Percentiles rank a stretch among this genome's conserved stretches.
These are phyloP conservation scores for Ruditapes philippinarum DNA, from an alignment of 1,140 invertebrate genomes.

Conservation along the genomic window DNA sequence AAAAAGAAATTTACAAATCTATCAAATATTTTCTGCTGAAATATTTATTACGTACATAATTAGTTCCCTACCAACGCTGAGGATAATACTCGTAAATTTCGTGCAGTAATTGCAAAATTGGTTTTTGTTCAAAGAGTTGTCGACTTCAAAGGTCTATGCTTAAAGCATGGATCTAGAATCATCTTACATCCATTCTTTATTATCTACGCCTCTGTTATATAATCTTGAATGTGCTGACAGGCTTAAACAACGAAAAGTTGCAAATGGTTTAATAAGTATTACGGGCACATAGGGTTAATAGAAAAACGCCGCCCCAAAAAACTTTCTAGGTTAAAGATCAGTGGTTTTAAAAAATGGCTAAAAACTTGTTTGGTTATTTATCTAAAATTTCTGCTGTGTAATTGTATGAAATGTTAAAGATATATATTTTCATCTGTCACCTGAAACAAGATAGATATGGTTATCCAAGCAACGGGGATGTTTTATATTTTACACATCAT, in stretches of 20 bases:
- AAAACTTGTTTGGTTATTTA: background rate
- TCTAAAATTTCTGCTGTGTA: background rate
- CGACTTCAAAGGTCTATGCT: background rate
- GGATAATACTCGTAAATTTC: slow-evolving; percentile 1
- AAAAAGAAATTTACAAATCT: too few species aligned
- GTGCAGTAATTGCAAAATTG: background rate
- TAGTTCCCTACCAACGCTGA: background rate
- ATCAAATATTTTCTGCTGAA: background rate
- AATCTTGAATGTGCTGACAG: background rate
- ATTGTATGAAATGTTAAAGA: background rate
- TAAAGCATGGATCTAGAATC: background rate
- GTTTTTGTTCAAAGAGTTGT: background rate
- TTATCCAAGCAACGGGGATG: background rate
- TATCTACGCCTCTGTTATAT: background rate
- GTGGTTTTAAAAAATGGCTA: background rate
- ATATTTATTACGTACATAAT: slow-evolving; percentile 14
- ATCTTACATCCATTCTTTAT: background rate
- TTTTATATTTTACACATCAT: background rate
- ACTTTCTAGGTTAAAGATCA: background rate
- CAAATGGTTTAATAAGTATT: background rate
- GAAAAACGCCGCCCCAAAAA: slow-evolving; percentile 2
- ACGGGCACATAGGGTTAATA: background rate
- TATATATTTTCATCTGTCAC: slow-evolving; percentile 8
- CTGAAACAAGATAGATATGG: background rate
- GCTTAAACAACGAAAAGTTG: background rate